Evolutionary conservation across 2,797 vertebrate species (phyloP).

Genomic region (Sebastes jordani): DNA sequence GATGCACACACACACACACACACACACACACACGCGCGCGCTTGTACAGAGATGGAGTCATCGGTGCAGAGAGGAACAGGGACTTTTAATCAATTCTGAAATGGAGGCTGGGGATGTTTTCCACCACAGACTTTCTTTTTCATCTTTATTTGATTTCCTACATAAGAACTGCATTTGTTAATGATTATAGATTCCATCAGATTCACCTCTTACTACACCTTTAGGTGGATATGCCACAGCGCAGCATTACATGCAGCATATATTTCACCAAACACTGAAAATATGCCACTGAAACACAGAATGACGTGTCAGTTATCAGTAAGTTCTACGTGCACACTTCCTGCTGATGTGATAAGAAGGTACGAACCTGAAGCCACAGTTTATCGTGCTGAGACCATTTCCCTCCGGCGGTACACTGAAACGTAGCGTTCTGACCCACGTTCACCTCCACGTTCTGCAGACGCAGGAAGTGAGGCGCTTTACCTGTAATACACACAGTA

Average conservation of each 20-base stretch:
- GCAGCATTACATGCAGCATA: not conserved
- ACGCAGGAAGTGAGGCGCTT: slow-evolving; percentile 95
- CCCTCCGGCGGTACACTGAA: slow-evolving; percentile 95
- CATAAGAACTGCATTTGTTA: not conserved
- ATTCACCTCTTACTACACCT: not conserved
- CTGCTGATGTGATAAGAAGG: not conserved
- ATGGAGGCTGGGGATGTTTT: slow-evolving; percentile 16
- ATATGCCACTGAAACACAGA: not conserved
- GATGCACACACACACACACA: not conserved
- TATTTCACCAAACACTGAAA: not conserved
- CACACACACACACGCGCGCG: not conserved
- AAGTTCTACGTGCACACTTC: not conserved
- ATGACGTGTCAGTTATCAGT: too few relatives aligned
- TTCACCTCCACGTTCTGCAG: slow-evolving; percentile 98
- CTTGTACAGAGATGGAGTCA: slow-evolving; percentile 28
- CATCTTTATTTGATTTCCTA: not conserved
- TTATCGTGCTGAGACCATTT: slow-evolving; percentile 98
- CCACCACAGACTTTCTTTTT: not conserved
- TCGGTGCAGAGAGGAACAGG: slow-evolving; percentile 45
- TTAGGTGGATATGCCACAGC: not conserved
- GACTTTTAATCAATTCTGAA: slow-evolving; percentile 55
- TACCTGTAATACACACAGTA: slow-evolving; percentile 80
- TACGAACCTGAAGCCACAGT: slow-evolving; percentile 80
- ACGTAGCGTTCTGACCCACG: slow-evolving; percentile 95
- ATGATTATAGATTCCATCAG: not conserved